phyloP scores from a whole-genome alignment of 2,888 invertebrate species.

The Ramazzottius varieornatus region DNA sequence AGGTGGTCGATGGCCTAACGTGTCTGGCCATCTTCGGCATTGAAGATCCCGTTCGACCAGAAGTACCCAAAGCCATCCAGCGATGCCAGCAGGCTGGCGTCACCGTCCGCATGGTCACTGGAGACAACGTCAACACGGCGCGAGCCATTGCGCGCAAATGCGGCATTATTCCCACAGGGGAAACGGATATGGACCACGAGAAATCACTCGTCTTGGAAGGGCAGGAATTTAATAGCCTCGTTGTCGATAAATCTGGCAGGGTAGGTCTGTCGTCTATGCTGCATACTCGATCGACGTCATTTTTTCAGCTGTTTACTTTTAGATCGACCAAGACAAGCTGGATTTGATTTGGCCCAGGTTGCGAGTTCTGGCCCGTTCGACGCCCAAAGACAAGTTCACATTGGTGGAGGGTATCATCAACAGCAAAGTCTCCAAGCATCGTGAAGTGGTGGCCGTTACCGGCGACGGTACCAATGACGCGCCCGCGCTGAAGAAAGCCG shows the following conservation, averaged over 20 bases:
- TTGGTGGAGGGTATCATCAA: slow-evolving; percentile 96
- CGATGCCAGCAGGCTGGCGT: slow-evolving; percentile 93
- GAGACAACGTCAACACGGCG: slow-evolving; percentile 95
- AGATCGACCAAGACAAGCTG: slow-evolving; percentile 68
- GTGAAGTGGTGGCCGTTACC: slow-evolving; percentile 93
- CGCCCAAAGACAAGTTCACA: slow-evolving; percentile 90
- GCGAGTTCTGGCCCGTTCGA: slow-evolving; percentile 78
- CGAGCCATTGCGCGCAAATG: slow-evolving; percentile 90
- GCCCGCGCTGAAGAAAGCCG: slow-evolving; percentile 86
- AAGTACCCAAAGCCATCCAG: slow-evolving; percentile 66
- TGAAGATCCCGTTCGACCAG: slow-evolving; percentile 92
- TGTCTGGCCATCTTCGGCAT: slow-evolving; percentile 89
- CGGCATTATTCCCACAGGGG: slow-evolving; percentile 48
- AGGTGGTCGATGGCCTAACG: slow-evolving; percentile 31
- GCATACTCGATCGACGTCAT: background rate
- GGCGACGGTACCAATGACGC: slow-evolving; percentile 63
- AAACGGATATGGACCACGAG: no score
- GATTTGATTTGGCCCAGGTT: slow-evolving; percentile 93
- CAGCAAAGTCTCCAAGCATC: slow-evolving; percentile 55
- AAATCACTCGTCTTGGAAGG: slow-evolving; percentile 26
- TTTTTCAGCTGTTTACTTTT: no score
- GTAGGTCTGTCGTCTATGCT: slow-evolving; percentile 8
- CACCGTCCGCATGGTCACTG: slow-evolving; percentile 96
- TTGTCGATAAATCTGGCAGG: slow-evolving; percentile 13
- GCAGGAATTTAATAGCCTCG: slow-evolving; percentile 23